phyloP scores from a whole-genome alignment of 2,113 vertebrate genomes.

The Platycercus adscitus region DNA sequence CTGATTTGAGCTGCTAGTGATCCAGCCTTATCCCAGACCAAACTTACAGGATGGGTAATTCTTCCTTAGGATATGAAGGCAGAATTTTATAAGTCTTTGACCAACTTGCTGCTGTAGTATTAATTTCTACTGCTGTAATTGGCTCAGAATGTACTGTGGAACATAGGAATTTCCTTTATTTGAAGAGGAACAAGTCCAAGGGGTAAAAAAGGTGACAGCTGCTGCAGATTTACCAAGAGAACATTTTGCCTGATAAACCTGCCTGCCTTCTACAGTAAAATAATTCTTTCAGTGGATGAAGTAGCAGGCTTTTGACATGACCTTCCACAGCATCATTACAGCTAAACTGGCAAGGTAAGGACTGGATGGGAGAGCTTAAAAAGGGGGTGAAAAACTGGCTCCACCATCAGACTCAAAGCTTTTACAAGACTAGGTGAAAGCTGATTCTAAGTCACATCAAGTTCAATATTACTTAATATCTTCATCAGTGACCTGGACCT shows the following conservation, averaged over 20 bases:
- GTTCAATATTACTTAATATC: neutral
- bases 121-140: neutral
- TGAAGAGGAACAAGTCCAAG: neutral
- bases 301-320: neutral
- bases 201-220: neutral
- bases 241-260: neutral
- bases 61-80: neutral
- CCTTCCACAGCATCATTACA: neutral
- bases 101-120: neutral
- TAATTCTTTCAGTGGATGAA: neutral
- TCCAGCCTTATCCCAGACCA: neutral
- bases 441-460: neutral
- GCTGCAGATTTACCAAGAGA: neutral
- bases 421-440: neutral
- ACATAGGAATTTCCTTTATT: neutral
- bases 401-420: neutral
- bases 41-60: neutral
- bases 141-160: neutral
- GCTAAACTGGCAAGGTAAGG: neutral
- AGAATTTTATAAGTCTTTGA: neutral
- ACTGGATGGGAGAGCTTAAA: neutral
- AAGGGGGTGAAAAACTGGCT: neutral
- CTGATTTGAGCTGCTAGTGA: neutral
- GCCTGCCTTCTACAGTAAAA: neutral
- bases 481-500: neutral